phyloP scores from a whole-genome alignment of 2,113 vertebrate species.

The Actenoides lindsayi region DNA sequence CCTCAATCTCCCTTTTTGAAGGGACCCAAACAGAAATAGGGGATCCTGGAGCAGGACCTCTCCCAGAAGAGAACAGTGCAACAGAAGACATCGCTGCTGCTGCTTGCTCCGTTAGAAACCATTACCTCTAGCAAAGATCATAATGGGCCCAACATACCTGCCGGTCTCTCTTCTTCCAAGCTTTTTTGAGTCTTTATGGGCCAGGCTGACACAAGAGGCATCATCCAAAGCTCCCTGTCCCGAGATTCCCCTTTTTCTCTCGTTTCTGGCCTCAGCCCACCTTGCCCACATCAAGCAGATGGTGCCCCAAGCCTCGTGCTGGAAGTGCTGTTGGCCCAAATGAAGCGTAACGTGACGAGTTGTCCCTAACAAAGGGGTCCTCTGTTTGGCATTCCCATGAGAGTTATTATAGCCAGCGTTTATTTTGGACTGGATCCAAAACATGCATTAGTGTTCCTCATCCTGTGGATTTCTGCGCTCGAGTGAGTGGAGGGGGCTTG shows the following conservation, averaged over 20 bases:
- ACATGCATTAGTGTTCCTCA: slow-evolving; percentile 63
- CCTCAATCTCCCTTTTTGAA: neutral
- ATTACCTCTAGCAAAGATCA: neutral
- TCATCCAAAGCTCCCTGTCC: neutral
- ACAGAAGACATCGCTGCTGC: neutral
- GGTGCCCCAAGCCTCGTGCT: slow-evolving; percentile 21
- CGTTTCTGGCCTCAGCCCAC: slow-evolving; percentile 56
- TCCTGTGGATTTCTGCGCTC: slow-evolving; percentile 23
- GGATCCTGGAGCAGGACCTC: neutral
- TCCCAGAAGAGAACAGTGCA: neutral
- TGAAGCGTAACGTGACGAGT: slow-evolving; percentile 25
- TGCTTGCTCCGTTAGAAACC: neutral
- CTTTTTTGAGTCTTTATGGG: neutral
- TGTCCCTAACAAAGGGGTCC: slow-evolving; percentile 56
- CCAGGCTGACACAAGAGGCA: neutral
- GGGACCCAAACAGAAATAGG: neutral
- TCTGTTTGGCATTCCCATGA: slow-evolving; percentile 53
- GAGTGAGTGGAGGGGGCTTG: neutral
- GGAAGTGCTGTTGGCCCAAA: slow-evolving; percentile 62
- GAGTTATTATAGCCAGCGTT: slow-evolving; percentile 53
- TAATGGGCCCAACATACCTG: neutral
- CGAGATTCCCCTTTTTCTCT: neutral
- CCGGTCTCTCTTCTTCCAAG: neutral
- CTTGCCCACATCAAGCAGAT: slow-evolving; percentile 60
- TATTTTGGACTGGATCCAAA: slow-evolving; percentile 59